Base-by-base conservation (phyloP, 37 sponge, comb jelly and placozoan species). In the Tethya wilhelma region DNA sequence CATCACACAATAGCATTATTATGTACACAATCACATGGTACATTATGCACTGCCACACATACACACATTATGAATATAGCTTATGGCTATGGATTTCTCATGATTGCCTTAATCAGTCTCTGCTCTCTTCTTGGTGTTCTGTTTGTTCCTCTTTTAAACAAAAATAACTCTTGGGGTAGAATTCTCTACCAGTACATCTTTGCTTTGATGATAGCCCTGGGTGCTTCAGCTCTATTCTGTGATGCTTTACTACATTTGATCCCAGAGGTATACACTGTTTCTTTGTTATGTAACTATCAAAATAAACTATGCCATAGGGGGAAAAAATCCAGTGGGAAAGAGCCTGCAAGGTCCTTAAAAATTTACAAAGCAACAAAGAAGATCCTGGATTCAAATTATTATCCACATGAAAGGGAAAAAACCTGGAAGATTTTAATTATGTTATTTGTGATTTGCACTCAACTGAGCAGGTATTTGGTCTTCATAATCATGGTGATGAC, bases 191-290 rank as follows among this genome's bases (percentile, higher is more conserved):
- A 82, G 42, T 90, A 83, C 46, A 1, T 86, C 42, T 79, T 75
- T 7, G 30, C 80, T 8, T 60, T 83, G 26, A 46, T 93, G 49
- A 84, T 93, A 30, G 87, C 91, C 23, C 38, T 86, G 57, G 94
- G 88, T 28, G 67, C 83, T 2, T 86, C 91, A 23, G 87, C 91
- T 26, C 68, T 93, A 0, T 74, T 89, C 65, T 79, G 84, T 80
- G 90, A 93, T 79, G 87, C 91, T 39, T 34, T 93, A 2, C 69
- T 93, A 0, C 91, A 90, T 65, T 81, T 93, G 7, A 86, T 93
- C 2, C 90, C 91, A 37, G 80, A 93, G 60, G 93, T 93, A 59
- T 67, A 85, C 0, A 26, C 2, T n/a, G n/a, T n/a, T n/a, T n/a
- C n/a, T n/a, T n/a, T n/a, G n/a, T n/a, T n/a, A n/a, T n/a, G n/a